Base-by-base conservation (phyloP, 1,140 invertebrate genomes). In the Hydropsyche tenuis region DNA sequence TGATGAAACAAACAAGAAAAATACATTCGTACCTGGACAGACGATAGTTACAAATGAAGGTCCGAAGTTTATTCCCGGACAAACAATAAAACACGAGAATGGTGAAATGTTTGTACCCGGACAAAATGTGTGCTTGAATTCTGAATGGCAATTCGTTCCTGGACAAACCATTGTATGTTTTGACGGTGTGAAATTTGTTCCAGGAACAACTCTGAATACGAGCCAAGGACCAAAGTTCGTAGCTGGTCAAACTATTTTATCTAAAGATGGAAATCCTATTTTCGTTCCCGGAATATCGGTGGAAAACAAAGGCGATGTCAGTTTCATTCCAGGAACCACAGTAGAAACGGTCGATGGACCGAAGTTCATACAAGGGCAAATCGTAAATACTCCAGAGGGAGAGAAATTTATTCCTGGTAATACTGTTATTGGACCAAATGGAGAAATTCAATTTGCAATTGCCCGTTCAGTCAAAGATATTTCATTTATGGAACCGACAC, bases 361-460 rank as follows among this genome's bases (percentile, higher is more conserved):
- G 0, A 89, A 89, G 80, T 91, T 91, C 78, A 85, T 92, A 37
- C 86, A 91, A 82, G 90, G 91, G 6, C 89, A 91, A 80, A 84
- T 91, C 64, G 80, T 91, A 1, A 85, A 83, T 53, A 88, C 87
- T 18, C 81, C 85, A 3, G 83, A 84, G 53, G 87, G 87, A 18
- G 84, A 88, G 56, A 88, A 85, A 73, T 91, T 91, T 76, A 78
- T 89, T 25, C 88, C 90, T 0, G 90, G 89, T 14, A 88, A 86
- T 73, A 83, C 81, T 14, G 80, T 86, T 23, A 79, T 85, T n/a
- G 81, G 84, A 74, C 81, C 80, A 27, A 80, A 85, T 45, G 84
- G 87, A 16, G 84, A 86, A 74, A 84, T 89, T 43, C 81, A 88
- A 77, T 90, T 91, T 80, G 85, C 86, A 1, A 83, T 87, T 4